Evolutionary conservation across 1,140 invertebrate genomes (phyloP), one percentile per base, ranked within the genome.

Genomic region (Latrodectus geometricus): DNA sequence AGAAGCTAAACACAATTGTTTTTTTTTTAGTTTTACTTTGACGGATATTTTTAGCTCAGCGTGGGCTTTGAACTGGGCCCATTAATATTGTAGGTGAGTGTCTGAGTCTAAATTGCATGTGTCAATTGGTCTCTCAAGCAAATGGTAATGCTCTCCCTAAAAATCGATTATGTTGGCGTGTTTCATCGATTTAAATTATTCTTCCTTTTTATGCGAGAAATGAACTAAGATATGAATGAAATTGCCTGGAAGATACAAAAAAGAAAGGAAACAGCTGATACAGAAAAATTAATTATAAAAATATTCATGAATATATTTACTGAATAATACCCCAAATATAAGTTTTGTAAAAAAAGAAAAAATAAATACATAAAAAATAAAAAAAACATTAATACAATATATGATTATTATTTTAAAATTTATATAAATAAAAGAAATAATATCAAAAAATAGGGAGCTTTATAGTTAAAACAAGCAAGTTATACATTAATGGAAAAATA

Each of bases 1-100:
- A 74, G 72, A 70, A 70, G 23, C 48, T 12, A 50, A 17, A 52
- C 5, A 50, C 52, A 74, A 74, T 74, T 74, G 20, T 48, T 74
- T 74, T 74, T 74, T n/a, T 50, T 48, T 15, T 20, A 48, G 48
- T 20, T 48, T 11, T n/a, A 15, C 12, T 50, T 20, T 35, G 35
- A 35, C 5, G 35, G 54, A 15, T 76, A 76, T 76, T 76, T 76
- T 76, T 76, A 76, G 74, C 52, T 61, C 1, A 12, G 5, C 9
- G 21, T 54, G 74, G 74, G 52, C 74, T 76, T 76, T 76, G 74
- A 76, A 76, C 74, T 76, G 54, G 35, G 9, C 74, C 73, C 21
- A 61, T 76, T 52, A 35, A 56, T 14, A 21, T 8, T 23, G 74
- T 21, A 23, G 35, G 35, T 35, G 35, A 35, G 35, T 35, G 35